phyloP scores from a whole-genome alignment of 2,888 invertebrate species.

The Lymantria dispar region DNA sequence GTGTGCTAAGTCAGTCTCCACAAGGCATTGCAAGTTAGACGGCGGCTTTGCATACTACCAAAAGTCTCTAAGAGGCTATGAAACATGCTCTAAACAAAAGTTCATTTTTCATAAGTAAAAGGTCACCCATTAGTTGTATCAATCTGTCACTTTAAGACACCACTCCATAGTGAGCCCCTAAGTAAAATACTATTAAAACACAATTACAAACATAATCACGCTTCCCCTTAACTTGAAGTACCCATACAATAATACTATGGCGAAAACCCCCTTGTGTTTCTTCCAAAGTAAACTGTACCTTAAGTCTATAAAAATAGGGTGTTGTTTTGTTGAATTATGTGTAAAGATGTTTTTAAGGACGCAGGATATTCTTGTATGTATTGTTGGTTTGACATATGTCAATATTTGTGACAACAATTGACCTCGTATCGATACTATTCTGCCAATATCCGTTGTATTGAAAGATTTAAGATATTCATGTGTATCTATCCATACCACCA shows the following conservation, averaged over 20 bases:
- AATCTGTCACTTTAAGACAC: background rate
- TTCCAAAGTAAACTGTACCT: constrained; percentile 29
- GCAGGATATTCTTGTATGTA: constrained; percentile 61
- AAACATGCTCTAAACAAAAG: too few relatives aligned
- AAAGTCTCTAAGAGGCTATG: too few relatives aligned
- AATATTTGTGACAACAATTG: constrained; percentile 54
- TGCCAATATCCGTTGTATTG: constrained; percentile 2
- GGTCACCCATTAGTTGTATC: background rate
- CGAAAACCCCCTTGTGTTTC: constrained; percentile 22
- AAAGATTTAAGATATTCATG: background rate
- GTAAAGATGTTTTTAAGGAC: constrained; percentile 32
- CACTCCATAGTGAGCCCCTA: background rate
- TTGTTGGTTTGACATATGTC: constrained; percentile 69
- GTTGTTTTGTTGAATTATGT: constrained; percentile 7
- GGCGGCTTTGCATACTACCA: too few relatives aligned
- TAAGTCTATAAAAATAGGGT: constrained; percentile 26
- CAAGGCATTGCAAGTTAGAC: too few relatives aligned
- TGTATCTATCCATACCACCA: too few relatives aligned
- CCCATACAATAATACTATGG: constrained; percentile 52
- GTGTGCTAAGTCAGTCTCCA: too few relatives aligned
- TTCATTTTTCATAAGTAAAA: background rate
- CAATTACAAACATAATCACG: constrained; percentile 72
- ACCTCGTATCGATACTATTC: constrained; percentile 36
- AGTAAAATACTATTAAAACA: constrained; percentile 59
- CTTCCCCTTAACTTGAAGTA: constrained; percentile 69